Evolutionary conservation across 2,113 vertebrate species (phyloP), one percentile per base, ranked within the genome.

Genomic region (Hippocampus abdominalis): DNA sequence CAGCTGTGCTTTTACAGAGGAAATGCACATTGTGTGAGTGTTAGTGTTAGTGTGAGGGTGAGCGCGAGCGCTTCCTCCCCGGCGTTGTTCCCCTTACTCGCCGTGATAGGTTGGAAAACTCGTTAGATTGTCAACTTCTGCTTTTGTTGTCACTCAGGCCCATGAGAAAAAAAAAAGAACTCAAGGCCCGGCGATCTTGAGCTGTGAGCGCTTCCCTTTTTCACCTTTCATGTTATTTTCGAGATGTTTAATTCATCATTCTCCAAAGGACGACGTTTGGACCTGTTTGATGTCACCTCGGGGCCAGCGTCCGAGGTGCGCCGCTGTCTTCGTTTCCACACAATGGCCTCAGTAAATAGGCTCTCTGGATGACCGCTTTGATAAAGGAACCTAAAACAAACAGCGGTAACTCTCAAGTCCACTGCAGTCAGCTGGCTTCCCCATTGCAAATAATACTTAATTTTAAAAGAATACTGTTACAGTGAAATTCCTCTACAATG

Each of bases 1-100:
- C 83, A 85, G 84, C 86, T 89, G 88, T 84, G 87, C 83, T 89
- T 91, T 90, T 87, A 87, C 86, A 84, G 90, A 89, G 89, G 91
- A 90, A 91, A 92, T 90, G 86, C 87, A 85, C 75, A 79, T 83
- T 64, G 62, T 64, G 62, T 21, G 62, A 82, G 77, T 83, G 83
- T 84, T 78, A 81, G 81, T 79, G 76, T 83, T 84, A 12, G 48
- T 39, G 65, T 67, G 27, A 42, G 64, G 13, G 72, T 81, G 81
- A 81, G 84, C 82, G 82, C 81, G 81, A 79, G 74, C 82, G 85
- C 88, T 92, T 92, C 91, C 90, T 90, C 90, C 69, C 68, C 25
- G 72, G 21, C 11, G 75, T 86, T 86, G 89, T 92, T 92, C 91
- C 88, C 82, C 89, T 88, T 90, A 88, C 77, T 80, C 70, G 77